Base-by-base conservation (phyloP, 2,888 invertebrate genomes). In the Dasysyrphus tricinctus region DNA sequence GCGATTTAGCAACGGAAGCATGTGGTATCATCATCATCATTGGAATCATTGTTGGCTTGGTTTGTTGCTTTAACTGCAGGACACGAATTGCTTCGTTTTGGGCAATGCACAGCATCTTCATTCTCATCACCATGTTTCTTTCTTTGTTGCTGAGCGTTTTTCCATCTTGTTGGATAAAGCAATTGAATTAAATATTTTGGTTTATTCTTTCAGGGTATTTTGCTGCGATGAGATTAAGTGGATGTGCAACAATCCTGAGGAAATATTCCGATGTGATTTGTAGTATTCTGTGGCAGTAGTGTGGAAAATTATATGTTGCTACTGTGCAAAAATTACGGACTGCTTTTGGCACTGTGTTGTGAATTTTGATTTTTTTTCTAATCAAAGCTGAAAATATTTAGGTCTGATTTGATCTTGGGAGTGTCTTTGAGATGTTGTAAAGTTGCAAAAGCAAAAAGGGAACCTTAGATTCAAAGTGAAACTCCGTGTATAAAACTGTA, bases 141-240 rank as follows among this genome's bases (percentile, higher is more conserved):
- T 59, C 72, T 74, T 81, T 79, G 70, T 86, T 65, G 78, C 47
- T 72, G 81, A 79, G 72, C 86, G 75, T 86, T 86, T 86, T 86
- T 86, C 86, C 86, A 39, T 86, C 78, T 82, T 86, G 86, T 86
- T 82, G 86, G 82, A 79, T 72, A 86, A 82, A 75, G 86, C 82
- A 82, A 86, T 86, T 86, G 86, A 86, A 86, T 86, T 82, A 82
- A 86, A 75, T 86, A 61, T 79, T 82, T 85, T 57, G 73, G 59
- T 77, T 69, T 57, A 63, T 85, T 81, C 77, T 73, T 81, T 77
- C 42, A 57, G 85, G 77, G 61, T 73, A 77, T 80, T 77, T 80
- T 56, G 57, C 81, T 56, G 57, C 85, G 69, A 81, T 81, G 56
- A 73, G 85, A 81, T 85, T 85, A 61, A 85, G 84, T 77, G 80